Evolutionary conservation across 2,113 vertebrate genomes (phyloP).

Genomic region (Sylvilagus bachmani): DNA sequence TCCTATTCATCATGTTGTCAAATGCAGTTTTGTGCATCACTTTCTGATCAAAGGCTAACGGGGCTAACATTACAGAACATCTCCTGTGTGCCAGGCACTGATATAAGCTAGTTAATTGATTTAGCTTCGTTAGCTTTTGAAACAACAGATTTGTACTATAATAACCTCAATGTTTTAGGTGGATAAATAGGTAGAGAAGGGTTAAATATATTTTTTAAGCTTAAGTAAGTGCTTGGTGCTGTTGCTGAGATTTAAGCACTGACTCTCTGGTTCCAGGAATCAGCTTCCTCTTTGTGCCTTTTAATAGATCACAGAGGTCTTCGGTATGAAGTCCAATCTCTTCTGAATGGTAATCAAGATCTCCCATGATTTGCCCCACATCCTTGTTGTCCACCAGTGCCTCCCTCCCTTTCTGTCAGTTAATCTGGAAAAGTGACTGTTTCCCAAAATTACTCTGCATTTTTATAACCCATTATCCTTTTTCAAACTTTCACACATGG

Average conservation of each 20-base stretch:
- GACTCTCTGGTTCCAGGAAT: background rate
- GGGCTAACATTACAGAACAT: background rate
- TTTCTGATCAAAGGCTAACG: background rate
- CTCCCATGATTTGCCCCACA: background rate
- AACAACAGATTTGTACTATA: background rate
- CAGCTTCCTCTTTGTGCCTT: background rate
- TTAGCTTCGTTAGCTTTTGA: background rate
- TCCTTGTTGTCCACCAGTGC: background rate
- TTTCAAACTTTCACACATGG: background rate
- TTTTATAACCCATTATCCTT: background rate
- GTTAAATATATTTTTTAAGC: background rate
- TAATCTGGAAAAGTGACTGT: background rate
- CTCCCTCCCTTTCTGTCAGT: background rate
- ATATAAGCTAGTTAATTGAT: background rate
- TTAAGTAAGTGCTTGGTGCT: background rate
- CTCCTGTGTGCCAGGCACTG: background rate
- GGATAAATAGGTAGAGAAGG: background rate
- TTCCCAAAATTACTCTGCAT: background rate
- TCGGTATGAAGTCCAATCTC: accelerated
- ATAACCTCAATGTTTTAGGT: background rate
- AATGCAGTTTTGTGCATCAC: background rate
- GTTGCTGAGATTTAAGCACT: background rate
- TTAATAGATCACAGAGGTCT: background rate
- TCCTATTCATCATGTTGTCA: background rate
- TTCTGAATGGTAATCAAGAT: background rate